Evolutionary conservation across 2,888 invertebrate genomes (phyloP).

Genomic region (Leptinotarsa peninsularis): DNA sequence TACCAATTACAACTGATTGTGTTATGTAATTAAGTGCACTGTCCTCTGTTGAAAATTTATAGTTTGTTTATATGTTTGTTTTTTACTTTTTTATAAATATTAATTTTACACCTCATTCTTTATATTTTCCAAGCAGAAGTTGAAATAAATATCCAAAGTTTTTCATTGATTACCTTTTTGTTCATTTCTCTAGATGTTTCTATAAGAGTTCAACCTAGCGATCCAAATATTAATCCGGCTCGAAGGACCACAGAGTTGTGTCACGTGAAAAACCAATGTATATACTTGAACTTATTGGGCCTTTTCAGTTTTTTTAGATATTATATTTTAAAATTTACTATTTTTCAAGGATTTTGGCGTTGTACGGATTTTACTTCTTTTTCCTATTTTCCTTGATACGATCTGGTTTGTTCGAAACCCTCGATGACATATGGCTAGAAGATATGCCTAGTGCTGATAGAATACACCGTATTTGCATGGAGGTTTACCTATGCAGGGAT

Average conservation of each 20-base stretch:
- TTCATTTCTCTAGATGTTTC: background rate
- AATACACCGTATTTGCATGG: conserved; percentile 54
- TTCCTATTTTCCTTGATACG: conserved; percentile 65
- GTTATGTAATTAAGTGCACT: too few relatives aligned
- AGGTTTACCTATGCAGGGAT: conserved; percentile 68
- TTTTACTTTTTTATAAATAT: too few relatives aligned
- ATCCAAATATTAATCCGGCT: background rate
- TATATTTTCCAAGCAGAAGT: too few relatives aligned
- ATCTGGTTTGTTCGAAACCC: conserved; percentile 53
- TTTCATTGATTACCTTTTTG: background rate
- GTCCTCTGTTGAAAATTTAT: too few relatives aligned
- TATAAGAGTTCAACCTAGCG: too few relatives aligned
- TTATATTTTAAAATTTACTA: conserved; percentile 32
- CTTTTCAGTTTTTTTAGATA: background rate
- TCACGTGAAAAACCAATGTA: too few relatives aligned
- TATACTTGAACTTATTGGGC: background rate
- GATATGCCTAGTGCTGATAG: conserved; percentile 57
- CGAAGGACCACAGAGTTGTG: background rate
- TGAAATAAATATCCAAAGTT: background rate
- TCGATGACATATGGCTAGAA: conserved; percentile 63
- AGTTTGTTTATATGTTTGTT: too few relatives aligned
- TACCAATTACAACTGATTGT: too few relatives aligned
- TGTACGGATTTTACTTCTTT: conserved; percentile 76
- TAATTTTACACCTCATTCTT: too few relatives aligned
- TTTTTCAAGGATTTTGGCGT: conserved; percentile 72